phyloP scores from a whole-genome alignment of 2,113 vertebrate species.

The Muntiacus reevesi region DNA sequence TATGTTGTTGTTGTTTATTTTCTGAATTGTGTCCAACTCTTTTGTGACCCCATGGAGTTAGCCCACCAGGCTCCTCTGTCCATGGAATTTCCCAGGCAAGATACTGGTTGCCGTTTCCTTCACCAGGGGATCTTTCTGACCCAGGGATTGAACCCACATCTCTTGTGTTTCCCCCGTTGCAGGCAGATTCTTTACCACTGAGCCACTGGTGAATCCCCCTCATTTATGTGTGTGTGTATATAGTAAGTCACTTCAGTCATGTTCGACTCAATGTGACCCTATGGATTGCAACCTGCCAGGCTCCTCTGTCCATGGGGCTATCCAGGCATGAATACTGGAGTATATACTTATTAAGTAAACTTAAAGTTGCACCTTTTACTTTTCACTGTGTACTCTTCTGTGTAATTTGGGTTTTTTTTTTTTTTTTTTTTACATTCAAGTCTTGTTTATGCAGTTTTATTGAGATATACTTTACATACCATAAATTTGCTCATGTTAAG shows the following conservation, averaged over 20 bases:
- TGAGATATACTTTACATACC: background rate
- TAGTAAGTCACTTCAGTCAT: background rate
- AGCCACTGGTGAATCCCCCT: background rate
- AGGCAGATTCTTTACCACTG: background rate
- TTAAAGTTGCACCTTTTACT: background rate
- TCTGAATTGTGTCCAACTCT: background rate
- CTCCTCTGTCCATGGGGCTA: background rate
- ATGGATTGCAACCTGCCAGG: background rate
- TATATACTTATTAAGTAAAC: background rate
- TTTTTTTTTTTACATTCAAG: background rate
- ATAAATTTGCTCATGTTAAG: background rate
- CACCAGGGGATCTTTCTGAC: background rate
- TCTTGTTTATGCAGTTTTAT: background rate
- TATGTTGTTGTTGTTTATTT: background rate
- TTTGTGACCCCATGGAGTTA: background rate
- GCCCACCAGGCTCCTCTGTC: background rate
- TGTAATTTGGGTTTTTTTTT: background rate
- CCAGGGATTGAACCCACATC: background rate
- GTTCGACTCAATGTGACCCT: background rate
- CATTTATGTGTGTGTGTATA: background rate
- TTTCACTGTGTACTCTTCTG: background rate
- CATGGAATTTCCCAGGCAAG: background rate
- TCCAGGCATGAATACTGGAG: background rate
- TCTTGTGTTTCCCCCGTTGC: background rate
- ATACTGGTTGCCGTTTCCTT: background rate